phyloP scores from a whole-genome alignment of 1,140 invertebrate species.

The Saxidomus purpurata region DNA sequence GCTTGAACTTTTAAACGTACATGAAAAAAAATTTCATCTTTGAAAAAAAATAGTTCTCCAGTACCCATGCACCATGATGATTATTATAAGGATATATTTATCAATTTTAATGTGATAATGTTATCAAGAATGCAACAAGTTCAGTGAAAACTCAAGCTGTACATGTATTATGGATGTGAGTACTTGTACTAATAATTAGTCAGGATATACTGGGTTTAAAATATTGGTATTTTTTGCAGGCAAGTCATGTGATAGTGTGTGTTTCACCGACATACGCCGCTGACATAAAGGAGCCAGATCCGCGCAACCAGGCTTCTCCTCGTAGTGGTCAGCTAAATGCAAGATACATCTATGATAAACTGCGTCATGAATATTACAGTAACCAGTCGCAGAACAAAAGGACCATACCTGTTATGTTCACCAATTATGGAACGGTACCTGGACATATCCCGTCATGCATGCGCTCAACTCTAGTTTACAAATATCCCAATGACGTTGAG shows the following conservation, averaged over 20 bases:
- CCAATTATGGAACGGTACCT: not conserved
- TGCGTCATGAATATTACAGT: slow-evolving; percentile 20
- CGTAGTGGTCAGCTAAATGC: slow-evolving; percentile 28
- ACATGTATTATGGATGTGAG: no score
- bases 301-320: not conserved
- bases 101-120: no score
- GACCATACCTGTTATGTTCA: slow-evolving; percentile 33
- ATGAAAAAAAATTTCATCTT: no score
- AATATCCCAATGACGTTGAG: not conserved
- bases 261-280: slow-evolving; percentile 37
- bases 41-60: no score
- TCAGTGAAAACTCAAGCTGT: no score
- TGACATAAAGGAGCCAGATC: slow-evolving; percentile 14
- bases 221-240: slow-evolving; percentile 39
- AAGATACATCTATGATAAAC: slow-evolving; percentile 34
- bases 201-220: no score
- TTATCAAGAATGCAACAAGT: no score
- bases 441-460: slow-evolving; percentile 35
- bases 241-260: slow-evolving; percentile 30
- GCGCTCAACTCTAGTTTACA: slow-evolving; percentile 34
- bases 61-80: no score
- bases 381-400: slow-evolving; percentile 12
- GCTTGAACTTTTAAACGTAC: no score
- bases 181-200: no score
- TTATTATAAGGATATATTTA: no score